Conservation (phyloP, 1,140 invertebrate genomes). For the Drosophila parvula region DNA sequence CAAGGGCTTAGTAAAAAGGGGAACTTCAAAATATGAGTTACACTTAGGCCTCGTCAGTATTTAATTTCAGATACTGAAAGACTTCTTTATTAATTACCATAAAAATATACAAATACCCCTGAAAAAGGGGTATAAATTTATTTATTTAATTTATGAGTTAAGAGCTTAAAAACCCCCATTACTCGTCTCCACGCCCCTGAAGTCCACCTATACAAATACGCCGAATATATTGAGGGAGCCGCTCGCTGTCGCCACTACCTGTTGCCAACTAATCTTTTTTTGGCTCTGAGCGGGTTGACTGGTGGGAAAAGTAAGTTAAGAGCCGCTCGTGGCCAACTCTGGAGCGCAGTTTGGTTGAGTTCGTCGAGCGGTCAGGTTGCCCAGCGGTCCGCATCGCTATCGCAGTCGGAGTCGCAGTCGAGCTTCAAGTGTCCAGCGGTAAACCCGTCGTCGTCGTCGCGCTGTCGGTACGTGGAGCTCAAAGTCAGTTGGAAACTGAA, state of each 20-base stretch:
- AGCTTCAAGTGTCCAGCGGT: slow-evolving; percentile 49
- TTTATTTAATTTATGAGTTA: background rate
- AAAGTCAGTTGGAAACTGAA: slow-evolving; percentile 12
- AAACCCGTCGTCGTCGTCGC: slow-evolving; percentile 59
- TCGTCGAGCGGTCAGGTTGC: slow-evolving; percentile 65
- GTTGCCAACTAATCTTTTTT: slow-evolving; percentile 69
- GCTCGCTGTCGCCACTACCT: slow-evolving; percentile 47
- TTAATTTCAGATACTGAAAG: background rate
- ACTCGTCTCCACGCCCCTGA: background rate
- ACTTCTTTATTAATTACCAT: background rate
- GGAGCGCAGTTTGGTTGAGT: slow-evolving; percentile 74
- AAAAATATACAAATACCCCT: background rate
- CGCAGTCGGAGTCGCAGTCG: slow-evolving; percentile 38
- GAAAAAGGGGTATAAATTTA: background rate
- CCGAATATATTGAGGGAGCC: slow-evolving; percentile 2
- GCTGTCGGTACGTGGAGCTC: slow-evolving; percentile 37
- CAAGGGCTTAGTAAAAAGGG: background rate
- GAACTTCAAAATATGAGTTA: background rate
- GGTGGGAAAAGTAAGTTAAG: slow-evolving; percentile 60
- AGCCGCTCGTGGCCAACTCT: slow-evolving; percentile 54
- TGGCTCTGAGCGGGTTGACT: slow-evolving; percentile 10
- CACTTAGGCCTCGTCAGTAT: background rate
- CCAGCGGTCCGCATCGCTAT: slow-evolving; percentile 32
- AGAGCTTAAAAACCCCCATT: background rate
- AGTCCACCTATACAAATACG: background rate